phyloP scores from a whole-genome alignment of 23 tunicate genomes.

The Aplidium turbinatum region DNA sequence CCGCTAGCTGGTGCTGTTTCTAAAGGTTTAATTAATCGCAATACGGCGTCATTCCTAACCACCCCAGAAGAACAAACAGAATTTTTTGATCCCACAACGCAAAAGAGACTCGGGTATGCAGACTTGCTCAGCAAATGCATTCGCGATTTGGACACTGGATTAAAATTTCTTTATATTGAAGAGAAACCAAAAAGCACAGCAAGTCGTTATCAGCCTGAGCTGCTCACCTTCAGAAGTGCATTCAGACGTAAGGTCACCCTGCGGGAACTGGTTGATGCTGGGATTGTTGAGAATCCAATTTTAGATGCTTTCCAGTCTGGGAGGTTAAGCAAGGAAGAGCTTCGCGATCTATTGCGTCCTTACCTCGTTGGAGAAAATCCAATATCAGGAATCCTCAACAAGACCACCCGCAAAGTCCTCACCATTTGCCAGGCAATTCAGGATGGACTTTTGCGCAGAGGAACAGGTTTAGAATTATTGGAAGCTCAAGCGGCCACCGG shows the following conservation, averaged over 20 bases:
- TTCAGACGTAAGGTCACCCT: constrained; percentile 75
- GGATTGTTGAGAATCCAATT: constrained; percentile 41
- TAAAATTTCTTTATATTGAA: constrained; percentile 87
- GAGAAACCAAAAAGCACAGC: constrained; percentile 54
- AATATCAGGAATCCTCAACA: constrained; percentile 79
- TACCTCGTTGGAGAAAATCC: constrained; percentile 78
- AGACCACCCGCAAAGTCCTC: constrained; percentile 60
- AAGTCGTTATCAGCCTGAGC: constrained; percentile 75
- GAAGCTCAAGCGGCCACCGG: constrained; percentile 98
- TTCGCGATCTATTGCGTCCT: constrained; percentile 71
- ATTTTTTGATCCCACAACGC: constrained; percentile 73
- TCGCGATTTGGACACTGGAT: constrained; percentile 84
- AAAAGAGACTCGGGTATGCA: constrained; percentile 62
- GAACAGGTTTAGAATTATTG: constrained; percentile 77
- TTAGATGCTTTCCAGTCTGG: constrained; percentile 68
- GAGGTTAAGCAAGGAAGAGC: constrained; percentile 67
- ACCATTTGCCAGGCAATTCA: constrained; percentile 76
- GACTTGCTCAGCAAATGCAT: constrained; percentile 87
- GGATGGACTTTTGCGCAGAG: constrained; percentile 57
- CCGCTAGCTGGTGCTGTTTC: constrained; percentile 38
- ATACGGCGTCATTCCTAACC: constrained; percentile 53
- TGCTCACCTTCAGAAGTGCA: constrained; percentile 88
- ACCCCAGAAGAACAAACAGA: constrained; percentile 59
- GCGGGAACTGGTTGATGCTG: constrained; percentile 77
- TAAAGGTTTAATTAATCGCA: constrained; percentile 57